Evolutionary conservation across 2,113 vertebrate species (phyloP).

Genomic region (Chaetops frenatus): DNA sequence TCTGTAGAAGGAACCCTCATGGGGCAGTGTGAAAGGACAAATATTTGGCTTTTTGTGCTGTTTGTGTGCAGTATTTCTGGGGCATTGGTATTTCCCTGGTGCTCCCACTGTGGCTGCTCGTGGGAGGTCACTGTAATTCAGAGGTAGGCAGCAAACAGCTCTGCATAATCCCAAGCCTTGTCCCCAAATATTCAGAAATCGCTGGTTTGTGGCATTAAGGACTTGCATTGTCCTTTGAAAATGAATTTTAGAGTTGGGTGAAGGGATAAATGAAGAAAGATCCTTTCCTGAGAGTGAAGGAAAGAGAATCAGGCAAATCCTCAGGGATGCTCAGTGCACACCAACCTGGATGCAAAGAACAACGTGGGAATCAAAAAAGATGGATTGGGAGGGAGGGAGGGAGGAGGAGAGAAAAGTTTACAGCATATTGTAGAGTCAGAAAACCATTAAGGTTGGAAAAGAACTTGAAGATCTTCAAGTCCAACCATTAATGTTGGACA

Average conservation of each 20-base stretch:
- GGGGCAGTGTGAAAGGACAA: not conserved
- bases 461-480: not conserved
- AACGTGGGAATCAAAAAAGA: not conserved
- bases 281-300: not conserved
- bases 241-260: not conserved
- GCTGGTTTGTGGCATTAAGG: not conserved
- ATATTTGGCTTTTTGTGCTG: not conserved
- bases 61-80: not conserved
- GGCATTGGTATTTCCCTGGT: conserved; percentile 15
- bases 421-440: rapidly evolving
- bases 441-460: not conserved
- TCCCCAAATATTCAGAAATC: not conserved
- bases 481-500: not conserved
- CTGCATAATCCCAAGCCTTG: conserved; percentile 24
- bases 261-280: not conserved
- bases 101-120: not conserved
- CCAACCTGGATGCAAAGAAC: not conserved
- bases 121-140: conserved; percentile 43
- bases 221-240: not conserved
- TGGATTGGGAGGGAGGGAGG: not conserved
- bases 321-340: not conserved
- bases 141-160: conserved; percentile 13
- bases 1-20: not conserved
- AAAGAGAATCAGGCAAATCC: not conserved
- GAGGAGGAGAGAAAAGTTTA: not conserved